Evolutionary conservation across 2,113 vertebrate species (phyloP), one percentile per base, ranked within the genome.

Genomic region (Tachysurus vachellii): DNA sequence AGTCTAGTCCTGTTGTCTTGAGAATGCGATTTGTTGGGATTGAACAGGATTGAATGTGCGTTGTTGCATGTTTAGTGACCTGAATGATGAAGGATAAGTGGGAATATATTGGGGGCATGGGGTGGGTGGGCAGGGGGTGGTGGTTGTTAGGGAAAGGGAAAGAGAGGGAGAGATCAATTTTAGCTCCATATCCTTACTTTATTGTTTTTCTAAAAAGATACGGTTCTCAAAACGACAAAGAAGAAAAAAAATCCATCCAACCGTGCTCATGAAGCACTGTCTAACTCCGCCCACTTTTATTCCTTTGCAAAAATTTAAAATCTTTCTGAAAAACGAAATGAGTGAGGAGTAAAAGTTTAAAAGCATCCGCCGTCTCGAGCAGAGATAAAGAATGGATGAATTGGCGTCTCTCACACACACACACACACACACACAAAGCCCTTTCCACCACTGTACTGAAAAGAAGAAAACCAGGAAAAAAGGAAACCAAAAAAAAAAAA

Each of bases 381-480:
- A 4, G 56, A 61, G 36, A 80, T 50, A n/a, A 76, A 50, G 50
- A 50, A 76, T 36, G 1, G 1, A 36, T 36, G 36, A 36, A 36
- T 36, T 36, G 36, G 36, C 36, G 36, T 36, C 36, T 36, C 2
- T 92, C 92, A 87, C 90, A 17, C 85, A 87, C 87, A 90, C 82
- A 89, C 59, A 31, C 13, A 70, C 8, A 77, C 56, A 59, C 56
- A 84, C 73, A 42, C 81, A 71, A 14, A 1, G 50, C 44, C 64
- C 23, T 53, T 61, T 47, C 71, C 56, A 44, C 73, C 84, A 77
- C 7, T 42, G 6, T 14, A 17, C 2, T 2, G 9, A 50, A 50
- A 50, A 50, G 8, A 50, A 50, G 8, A 50, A 50, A 50, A 50
- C 26, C 50, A 36, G 19, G 57, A 71, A 68, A 83, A 26, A 66